Base-by-base conservation (phyloP, 1,140 invertebrate genomes). In the Bombyx mandarina region DNA sequence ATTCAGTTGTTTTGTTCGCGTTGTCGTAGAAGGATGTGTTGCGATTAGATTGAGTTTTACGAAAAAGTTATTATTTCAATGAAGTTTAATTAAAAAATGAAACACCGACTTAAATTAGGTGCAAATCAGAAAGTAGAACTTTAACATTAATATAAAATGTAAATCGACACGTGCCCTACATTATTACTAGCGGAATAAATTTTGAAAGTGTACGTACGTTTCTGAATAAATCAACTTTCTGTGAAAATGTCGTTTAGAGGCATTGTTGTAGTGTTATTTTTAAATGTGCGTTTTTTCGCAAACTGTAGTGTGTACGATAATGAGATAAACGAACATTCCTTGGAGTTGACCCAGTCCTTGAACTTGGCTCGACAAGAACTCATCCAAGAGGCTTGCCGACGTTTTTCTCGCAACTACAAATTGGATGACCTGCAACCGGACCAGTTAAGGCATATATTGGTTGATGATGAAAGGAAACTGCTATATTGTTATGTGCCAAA, bases 401-500 rank as follows among this genome's bases (percentile, higher is more conserved):
- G 90, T 43, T 87, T 91, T 52, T 66, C 75, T 9, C 68, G 74
- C 10, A 76, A 73, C 48, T 72, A 55, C 45, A 73, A 60, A 12
- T 50, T 90, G 6, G 84, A 88, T 48, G 83, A 90, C 60, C 64
- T 91, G 45, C 89, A 85, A 51, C 82, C 88, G 8, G 87, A 81
- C 57, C 88, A 90, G 61, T 90, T 94, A 66, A 90, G 92, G 67
- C 94, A 96, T 77, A 91, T 96, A 77, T 88, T 96, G 58, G 92
- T 96, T 12, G 94, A 97, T 75, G 93, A 94, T 68, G 90, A 92
- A 53, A 93, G 96, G 69, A 93, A 94, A 72, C 82, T 97, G 3
- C 88, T 98, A 0, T 98, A 97, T 76, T 98, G 97, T 79, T 97
- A 97, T 84, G 95, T 98, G 53, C 96, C 97, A 56, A 98, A 98